Conservation (phyloP, 2,797 vertebrate species). For the Mus spretus region DNA sequence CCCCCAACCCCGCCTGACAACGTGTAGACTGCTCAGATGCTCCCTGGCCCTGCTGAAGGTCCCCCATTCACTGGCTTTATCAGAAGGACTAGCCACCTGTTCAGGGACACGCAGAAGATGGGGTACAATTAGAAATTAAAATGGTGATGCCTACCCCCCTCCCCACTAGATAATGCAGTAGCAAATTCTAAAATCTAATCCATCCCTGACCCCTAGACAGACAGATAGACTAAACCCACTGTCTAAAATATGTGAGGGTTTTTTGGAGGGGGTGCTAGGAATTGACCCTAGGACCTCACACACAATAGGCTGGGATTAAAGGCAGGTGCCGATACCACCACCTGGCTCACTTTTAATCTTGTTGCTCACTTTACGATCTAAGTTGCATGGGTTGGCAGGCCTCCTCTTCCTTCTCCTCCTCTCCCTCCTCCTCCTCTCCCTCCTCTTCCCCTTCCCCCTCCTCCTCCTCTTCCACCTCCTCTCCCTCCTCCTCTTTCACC, state of each 20-base stretch:
- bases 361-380: not conserved
- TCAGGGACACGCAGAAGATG: not conserved
- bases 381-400: not conserved
- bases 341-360: not conserved
- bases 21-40: not conserved
- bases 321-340: not conserved
- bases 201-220: not conserved
- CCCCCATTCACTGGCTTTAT: not conserved
- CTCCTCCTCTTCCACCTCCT: no score
- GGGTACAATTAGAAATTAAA: not conserved
- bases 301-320: not conserved
- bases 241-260: not conserved
- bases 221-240: not conserved
- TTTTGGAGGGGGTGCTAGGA: not conserved
- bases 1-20: not conserved
- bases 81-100: not conserved
- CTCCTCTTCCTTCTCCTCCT: not conserved
- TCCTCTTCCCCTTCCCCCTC: no score
- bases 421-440: no score
- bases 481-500: no score
- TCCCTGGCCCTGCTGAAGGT: not conserved
- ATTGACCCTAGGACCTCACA: not conserved
- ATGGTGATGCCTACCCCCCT: not conserved
- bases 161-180: not conserved
- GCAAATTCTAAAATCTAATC: not conserved